These are phyloP conservation scores for Lutjanus campechanus DNA, from an alignment of 2,797 vertebrate genomes.

Conservation along the genomic window DNA sequence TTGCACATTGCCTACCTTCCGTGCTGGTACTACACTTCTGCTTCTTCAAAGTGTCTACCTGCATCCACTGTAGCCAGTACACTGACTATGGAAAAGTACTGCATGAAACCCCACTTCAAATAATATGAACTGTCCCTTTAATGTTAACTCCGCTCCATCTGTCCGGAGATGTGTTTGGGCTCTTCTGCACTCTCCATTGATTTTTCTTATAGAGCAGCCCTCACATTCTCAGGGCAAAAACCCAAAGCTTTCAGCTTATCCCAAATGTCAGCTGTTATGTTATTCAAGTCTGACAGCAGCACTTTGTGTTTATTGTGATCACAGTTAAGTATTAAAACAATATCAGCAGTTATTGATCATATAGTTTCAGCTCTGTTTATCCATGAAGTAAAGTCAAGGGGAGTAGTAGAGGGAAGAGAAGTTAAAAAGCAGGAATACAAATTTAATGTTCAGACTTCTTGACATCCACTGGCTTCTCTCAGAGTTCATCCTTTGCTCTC, in stretches of 20 bases:
- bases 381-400: conserved; percentile 23
- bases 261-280: conserved; percentile 42
- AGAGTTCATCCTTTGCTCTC: conserved; percentile 44
- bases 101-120: no score
- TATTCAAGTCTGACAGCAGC: conserved; percentile 41
- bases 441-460: conserved; percentile 30
- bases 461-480: conserved; percentile 41
- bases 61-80: no score
- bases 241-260: conserved; percentile 50
- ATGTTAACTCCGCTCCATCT: conserved; percentile 48
- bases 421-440: conserved; percentile 4
- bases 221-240: conserved; percentile 44
- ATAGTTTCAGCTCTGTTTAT: conserved; percentile 40
- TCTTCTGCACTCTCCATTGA: conserved; percentile 57
- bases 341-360: conserved; percentile 27
- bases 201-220: conserved; percentile 49
- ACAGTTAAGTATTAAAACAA: conserved; percentile 52
- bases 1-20: no score
- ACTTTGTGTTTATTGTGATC: conserved; percentile 37
- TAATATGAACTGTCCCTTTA: no score
- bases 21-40: no score
- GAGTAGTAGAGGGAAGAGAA: neutral
- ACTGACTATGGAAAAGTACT: no score
- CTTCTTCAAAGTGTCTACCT: no score
- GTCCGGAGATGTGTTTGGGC: conserved; percentile 54